Evolutionary conservation across 2,113 vertebrate species (phyloP), one percentile per base, ranked within the genome.

Genomic region (Pipa parva): DNA sequence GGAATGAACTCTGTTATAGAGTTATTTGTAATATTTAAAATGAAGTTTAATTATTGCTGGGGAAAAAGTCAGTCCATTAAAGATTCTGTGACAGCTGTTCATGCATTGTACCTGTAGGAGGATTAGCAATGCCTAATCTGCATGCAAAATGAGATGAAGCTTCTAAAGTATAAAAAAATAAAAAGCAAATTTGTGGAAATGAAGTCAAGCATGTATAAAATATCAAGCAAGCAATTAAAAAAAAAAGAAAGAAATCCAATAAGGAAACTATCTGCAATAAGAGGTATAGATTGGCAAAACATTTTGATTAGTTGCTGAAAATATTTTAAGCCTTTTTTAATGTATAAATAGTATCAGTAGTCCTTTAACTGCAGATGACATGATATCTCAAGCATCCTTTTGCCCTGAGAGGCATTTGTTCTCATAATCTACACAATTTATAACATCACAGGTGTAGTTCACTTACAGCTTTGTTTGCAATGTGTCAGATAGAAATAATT

Each of bases 1-100:
- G 17, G 12, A 36, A 27, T n/a, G 37, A 36, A 45, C 55, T 29
- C 9, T 37, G 21, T 28, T 45, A 54, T 42, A n/a, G 66, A 45
- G 31, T 29, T 70, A 61, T 70, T 60, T 70, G 49, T 54, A 61
- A 70, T 54, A 54, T 70, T 70, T 70, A 61, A 54, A 69, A 69
- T 36, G 31, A 60, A 29, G 28, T 69, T 69, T 60, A 69, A 61
- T 70, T 70, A 61, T 61, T 39, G 48, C 24, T 45, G 24, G 18
- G 20, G 36, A 69, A 69, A 48, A 48, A 59, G 46, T 18, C 64
- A 48, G 26, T 67, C 55, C 42, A 67, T 70, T 61, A 67, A 59
- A 33, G 57, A 61, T 54, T 61, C 48, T n/a, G 48, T 70, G 66
- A 70, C 66, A 70, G 66, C 66, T 70, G 66, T 37, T 70, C 20